Evolutionary conservation across 2,797 vertebrate species (phyloP).

Genomic region (Cuniculus paca): DNA sequence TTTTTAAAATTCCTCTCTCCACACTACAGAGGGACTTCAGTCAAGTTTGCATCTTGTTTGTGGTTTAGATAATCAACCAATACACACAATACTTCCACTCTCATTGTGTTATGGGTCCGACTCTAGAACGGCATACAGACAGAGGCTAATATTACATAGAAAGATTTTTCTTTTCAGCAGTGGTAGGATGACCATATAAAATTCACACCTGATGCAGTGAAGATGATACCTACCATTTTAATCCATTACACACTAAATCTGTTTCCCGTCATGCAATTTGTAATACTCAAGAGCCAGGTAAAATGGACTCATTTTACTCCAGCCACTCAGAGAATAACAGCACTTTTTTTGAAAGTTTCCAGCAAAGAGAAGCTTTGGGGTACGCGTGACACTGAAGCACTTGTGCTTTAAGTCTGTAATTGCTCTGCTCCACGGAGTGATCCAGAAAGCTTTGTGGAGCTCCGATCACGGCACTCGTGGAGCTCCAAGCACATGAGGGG

Average conservation of each 20-base stretch:
- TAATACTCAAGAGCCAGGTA: background rate
- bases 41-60: background rate
- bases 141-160: background rate
- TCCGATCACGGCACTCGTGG: background rate
- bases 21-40: background rate
- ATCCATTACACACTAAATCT: conserved; percentile 22
- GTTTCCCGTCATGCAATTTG: conserved; percentile 38
- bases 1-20: conserved; percentile 27
- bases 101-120: background rate
- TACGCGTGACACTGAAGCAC: background rate
- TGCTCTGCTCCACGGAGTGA: background rate
- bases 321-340: background rate
- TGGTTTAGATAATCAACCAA: background rate
- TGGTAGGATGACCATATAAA: background rate
- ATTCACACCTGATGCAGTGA: conserved; percentile 15
- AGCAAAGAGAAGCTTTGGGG: conserved; percentile 58
- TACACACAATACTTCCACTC: background rate
- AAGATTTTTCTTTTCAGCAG: background rate
- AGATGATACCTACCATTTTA: background rate
- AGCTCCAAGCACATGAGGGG: background rate
- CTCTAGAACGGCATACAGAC: background rate
- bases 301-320: background rate
- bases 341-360: background rate
- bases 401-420: background rate
- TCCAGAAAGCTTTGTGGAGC: background rate